These are phyloP conservation scores for Enteromius paludinosus DNA, from an alignment of 2,797 vertebrate genomes.

Conservation along the genomic window DNA sequence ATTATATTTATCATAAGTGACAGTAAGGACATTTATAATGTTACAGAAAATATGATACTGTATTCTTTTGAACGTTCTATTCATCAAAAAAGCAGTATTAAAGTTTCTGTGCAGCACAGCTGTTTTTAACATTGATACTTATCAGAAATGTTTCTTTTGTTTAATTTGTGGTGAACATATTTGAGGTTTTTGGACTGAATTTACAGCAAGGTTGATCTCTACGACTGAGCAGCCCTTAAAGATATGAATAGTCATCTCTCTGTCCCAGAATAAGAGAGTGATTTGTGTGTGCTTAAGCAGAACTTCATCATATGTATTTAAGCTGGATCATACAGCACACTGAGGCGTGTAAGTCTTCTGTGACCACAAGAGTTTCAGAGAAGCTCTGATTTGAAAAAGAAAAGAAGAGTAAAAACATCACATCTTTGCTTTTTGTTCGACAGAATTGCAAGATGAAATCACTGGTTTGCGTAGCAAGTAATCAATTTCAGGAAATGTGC, in stretches of 20 bases:
- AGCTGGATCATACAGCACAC: neutral
- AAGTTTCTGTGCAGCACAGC: neutral
- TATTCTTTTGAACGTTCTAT: neutral
- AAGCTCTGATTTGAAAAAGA: neutral
- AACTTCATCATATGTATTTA: neutral
- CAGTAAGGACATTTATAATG: neutral
- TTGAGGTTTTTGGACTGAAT: neutral
- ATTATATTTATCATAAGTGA: neutral
- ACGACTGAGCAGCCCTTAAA: neutral
- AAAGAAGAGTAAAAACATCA: constrained; percentile 18
- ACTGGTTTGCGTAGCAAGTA: constrained; percentile 34
- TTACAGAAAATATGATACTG: neutral
- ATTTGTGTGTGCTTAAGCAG: neutral
- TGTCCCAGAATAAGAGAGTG: neutral
- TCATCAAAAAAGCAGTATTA: neutral
- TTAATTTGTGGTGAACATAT: neutral
- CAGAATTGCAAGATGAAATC: constrained; percentile 36
- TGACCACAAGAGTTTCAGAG: neutral
- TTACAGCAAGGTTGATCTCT: neutral
- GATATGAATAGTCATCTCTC: neutral
- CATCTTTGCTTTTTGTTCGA: neutral
- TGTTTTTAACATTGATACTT: neutral
- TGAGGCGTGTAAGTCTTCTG: neutral
- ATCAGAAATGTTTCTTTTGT: neutral
- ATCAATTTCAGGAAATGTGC: constrained; percentile 32